Evolutionary conservation across 2,797 vertebrate genomes (phyloP).

Genomic region (Enteromius thamalakanensis): DNA sequence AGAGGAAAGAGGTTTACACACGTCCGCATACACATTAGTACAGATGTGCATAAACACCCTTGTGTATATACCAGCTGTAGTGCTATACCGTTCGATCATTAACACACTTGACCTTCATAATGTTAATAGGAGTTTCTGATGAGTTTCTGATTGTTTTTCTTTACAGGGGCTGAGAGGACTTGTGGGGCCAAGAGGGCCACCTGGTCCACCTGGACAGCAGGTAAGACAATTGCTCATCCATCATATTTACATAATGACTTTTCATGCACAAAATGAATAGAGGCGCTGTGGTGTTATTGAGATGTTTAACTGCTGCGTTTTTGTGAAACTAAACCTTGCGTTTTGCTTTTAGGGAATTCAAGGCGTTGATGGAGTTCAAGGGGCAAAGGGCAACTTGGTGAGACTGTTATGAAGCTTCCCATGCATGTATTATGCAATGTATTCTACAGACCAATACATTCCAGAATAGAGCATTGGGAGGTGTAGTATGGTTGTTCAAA

Average conservation of each 20-base stretch:
- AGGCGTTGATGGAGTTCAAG: slow-evolving; percentile 84
- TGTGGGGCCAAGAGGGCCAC: slow-evolving; percentile 82
- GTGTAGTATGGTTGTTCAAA: background rate
- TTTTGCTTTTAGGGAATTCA: slow-evolving; percentile 76
- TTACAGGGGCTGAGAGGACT: slow-evolving; percentile 86
- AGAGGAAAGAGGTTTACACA: background rate
- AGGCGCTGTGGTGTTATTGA: background rate
- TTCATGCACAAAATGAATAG: background rate
- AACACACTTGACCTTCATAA: background rate
- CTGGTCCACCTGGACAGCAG: slow-evolving; percentile 81
- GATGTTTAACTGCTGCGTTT: background rate
- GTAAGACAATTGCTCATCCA: slow-evolving; percentile 73
- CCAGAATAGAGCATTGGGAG: background rate
- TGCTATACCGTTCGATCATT: background rate
- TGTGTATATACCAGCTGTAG: slow-evolving; percentile 20
- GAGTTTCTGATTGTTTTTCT: slow-evolving; percentile 45
- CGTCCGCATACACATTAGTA: background rate
- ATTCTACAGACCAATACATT: background rate
- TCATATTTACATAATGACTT: slow-evolving; percentile 45
- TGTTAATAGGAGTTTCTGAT: slow-evolving; percentile 11
- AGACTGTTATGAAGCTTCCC: slow-evolving; percentile 49
- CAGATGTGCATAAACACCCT: slow-evolving; percentile 22
- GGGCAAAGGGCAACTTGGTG: slow-evolving; percentile 89
- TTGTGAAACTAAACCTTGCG: background rate
- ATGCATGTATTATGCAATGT: background rate